Evolutionary conservation across 2,113 vertebrate species (phyloP).

Genomic region (Nanorana parkeri): DNA sequence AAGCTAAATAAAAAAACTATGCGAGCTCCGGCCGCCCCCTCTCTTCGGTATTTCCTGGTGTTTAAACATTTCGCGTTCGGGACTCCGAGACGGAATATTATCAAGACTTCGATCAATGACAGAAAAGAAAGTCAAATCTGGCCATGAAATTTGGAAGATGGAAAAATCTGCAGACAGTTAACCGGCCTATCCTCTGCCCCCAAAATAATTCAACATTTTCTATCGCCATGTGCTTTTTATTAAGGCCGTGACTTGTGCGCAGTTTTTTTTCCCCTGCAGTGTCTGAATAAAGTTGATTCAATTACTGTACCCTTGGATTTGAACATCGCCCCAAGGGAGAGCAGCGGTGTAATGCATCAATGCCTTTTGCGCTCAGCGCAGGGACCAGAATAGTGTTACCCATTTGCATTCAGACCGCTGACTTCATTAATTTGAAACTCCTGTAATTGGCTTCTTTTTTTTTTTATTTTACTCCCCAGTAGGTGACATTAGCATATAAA

Average conservation of each 20-base stretch:
- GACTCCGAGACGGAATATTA: constrained; percentile 27
- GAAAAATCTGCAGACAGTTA: constrained; percentile 50
- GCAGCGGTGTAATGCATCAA: constrained; percentile 67
- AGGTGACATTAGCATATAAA: constrained; percentile 92
- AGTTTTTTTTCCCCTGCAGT: constrained; percentile 53
- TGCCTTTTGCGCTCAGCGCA: constrained; percentile 64
- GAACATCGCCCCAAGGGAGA: constrained; percentile 76
- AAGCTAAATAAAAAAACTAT: constrained; percentile 16
- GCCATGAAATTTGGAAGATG: constrained; percentile 35
- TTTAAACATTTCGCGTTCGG: constrained; percentile 16
- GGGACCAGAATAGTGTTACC: constrained; percentile 64
- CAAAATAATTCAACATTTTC: constrained; percentile 67
- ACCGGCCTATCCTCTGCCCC: constrained; percentile 70
- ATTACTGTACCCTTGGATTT: constrained; percentile 82
- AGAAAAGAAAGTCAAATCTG: constrained; percentile 26
- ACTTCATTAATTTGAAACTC: constrained; percentile 80
- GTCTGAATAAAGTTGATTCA: constrained; percentile 87
- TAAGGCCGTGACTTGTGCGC: constrained; percentile 77
- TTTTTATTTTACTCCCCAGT: constrained; percentile 66
- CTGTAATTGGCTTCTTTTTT: constrained; percentile 84
- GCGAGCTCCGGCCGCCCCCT: constrained; percentile 4
- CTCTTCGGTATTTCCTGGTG: constrained; percentile 31
- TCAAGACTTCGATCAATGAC: constrained; percentile 36
- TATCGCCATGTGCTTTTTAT: constrained; percentile 81
- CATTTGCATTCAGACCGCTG: constrained; percentile 77